These are phyloP conservation scores for Apistogramma diplotaenia DNA, from an alignment of 2,113 vertebrate genomes.

Conservation along the genomic window DNA sequence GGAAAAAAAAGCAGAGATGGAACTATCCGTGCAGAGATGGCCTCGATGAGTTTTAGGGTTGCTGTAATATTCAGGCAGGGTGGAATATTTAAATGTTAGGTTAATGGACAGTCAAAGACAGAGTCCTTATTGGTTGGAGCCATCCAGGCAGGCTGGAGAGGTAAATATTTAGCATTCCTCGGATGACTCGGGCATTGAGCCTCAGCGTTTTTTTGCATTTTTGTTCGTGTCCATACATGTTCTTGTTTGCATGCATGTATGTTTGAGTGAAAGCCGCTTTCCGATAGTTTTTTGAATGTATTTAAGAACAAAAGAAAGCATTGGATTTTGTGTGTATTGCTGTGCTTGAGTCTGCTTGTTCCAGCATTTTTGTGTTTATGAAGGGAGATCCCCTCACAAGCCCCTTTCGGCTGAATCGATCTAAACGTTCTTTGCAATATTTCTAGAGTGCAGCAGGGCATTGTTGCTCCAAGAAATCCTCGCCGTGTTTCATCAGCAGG, in stretches of 20 bases:
- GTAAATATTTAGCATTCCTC: slow-evolving; percentile 80
- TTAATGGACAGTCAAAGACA: slow-evolving; percentile 25
- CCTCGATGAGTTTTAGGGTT: not conserved
- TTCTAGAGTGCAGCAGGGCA: slow-evolving; percentile 22
- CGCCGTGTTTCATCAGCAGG: not conserved
- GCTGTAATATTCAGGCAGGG: not conserved
- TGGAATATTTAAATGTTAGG: not conserved
- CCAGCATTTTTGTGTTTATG: not conserved
- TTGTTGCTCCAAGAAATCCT: not conserved
- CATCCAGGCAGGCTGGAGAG: slow-evolving; percentile 23
- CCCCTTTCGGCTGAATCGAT: not conserved
- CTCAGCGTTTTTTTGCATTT: slow-evolving; percentile 35
- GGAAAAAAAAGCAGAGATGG: not conserved
- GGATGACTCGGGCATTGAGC: slow-evolving; percentile 47
- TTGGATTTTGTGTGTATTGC: not conserved
- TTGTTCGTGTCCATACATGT: slow-evolving; percentile 21
- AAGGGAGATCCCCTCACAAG: not conserved
- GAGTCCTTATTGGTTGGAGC: slow-evolving; percentile 18
- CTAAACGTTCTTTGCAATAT: slow-evolving; percentile 17
- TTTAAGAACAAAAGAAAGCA: not conserved
- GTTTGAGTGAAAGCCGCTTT: not conserved
- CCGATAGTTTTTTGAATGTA: not conserved
- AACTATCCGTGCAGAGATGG: not conserved
- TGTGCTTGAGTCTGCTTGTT: accelerated
- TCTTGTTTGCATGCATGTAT: slow-evolving; percentile 9